Conservation (phyloP, 1,140 invertebrate species). For the Papilio polytes region DNA sequence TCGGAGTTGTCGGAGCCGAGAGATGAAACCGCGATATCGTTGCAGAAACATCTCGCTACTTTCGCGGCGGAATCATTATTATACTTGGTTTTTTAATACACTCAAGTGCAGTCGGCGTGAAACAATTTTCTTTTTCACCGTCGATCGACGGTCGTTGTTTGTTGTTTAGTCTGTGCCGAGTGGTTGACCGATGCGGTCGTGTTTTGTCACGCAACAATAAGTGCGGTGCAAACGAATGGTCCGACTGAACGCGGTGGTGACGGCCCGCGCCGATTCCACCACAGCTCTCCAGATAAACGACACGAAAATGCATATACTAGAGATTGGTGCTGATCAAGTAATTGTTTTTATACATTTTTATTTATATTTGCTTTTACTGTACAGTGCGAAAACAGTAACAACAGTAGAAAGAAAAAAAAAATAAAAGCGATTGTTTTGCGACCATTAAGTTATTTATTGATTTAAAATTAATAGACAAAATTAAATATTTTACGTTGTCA, state of each 20-base stretch:
- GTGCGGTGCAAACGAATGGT: conserved; percentile 45
- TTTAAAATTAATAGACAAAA: background rate
- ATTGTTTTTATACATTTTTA: conserved; percentile 51
- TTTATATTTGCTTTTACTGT: background rate
- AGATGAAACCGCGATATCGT: conserved; percentile 76
- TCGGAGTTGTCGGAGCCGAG: conserved; percentile 48
- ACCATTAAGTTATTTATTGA: background rate
- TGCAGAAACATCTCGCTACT: conserved; percentile 64
- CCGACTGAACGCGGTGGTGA: conserved; percentile 45
- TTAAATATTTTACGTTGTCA: no score
- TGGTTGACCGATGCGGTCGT: conserved; percentile 63
- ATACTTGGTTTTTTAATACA: conserved; percentile 66
- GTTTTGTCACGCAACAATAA: conserved; percentile 42
- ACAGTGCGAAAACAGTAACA: background rate
- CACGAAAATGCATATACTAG: conserved; percentile 75
- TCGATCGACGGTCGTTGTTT: conserved; percentile 49
- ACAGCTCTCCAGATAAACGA: conserved; percentile 52
- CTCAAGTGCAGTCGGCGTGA: conserved; percentile 78
- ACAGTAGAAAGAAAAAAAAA: no score
- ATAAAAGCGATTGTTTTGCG: background rate
- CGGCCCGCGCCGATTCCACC: conserved; percentile 57
- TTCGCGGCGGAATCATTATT: conserved; percentile 77
- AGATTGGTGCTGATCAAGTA: conserved; percentile 79
- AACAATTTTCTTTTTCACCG: conserved; percentile 80
- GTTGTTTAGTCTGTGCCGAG: conserved; percentile 63